phyloP scores from a whole-genome alignment of 2,113 vertebrate genomes.

The Felis catus region F.catus_Fca126_mat1.0 CM031428.1:56554501-56555000 shows the following conservation, averaged over 20 bases:
- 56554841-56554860: not conserved
- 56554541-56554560: not conserved
- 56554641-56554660: not conserved
- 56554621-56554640: not conserved
- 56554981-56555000: not conserved
- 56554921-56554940: not conserved
- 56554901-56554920: not conserved
- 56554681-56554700: not conserved
- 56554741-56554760: not conserved
- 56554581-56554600: fast-evolving
- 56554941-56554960: not conserved
- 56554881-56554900: not conserved
- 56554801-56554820: not conserved
- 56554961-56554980: not conserved
- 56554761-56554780: not conserved
- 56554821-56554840: not conserved
- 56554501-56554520: not conserved
- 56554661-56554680: not conserved
- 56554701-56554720: not conserved
- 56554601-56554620: not conserved
- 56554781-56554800: not conserved
- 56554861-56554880: not conserved
- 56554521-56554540: not conserved
- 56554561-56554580: not conserved
- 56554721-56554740: not conserved